Conservation (phyloP, 2,888 invertebrate genomes). For the Mesoligia furuncula region DNA sequence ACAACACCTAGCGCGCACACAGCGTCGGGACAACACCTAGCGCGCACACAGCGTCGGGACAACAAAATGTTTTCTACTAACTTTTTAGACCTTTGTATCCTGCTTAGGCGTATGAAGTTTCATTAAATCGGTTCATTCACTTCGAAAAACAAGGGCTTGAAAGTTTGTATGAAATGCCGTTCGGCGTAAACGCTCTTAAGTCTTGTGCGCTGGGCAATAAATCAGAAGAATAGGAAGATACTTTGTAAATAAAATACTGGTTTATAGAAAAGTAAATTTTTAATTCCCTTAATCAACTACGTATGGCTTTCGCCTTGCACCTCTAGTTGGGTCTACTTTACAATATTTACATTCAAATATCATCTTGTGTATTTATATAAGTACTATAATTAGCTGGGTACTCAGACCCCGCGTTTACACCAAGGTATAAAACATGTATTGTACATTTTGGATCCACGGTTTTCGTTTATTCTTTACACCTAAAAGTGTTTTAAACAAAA, state of each 20-base stretch:
- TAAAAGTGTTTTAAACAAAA: not conserved
- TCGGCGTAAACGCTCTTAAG: not conserved
- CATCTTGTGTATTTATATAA: not conserved
- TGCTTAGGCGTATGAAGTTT: too few relatives aligned
- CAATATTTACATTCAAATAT: slow-evolving; percentile 57
- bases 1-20: too few relatives aligned
- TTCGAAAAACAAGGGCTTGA: too few relatives aligned
- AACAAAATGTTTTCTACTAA: too few relatives aligned
- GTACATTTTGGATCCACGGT: not conserved
- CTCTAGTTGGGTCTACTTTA: slow-evolving; percentile 25
- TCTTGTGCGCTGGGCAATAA: not conserved
- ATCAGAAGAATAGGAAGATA: not conserved
- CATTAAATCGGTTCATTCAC: too few relatives aligned
- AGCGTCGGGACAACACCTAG: too few relatives aligned
- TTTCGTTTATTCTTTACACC: not conserved
- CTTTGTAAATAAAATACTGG: slow-evolving; percentile 46
- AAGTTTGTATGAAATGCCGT: too few relatives aligned
- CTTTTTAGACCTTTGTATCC: too few relatives aligned
- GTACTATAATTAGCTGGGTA: not conserved
- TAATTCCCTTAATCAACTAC: slow-evolving; percentile 55
- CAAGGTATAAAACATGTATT: not conserved
- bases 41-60: too few relatives aligned
- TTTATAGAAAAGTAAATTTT: slow-evolving; percentile 55
- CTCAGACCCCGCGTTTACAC: not conserved
- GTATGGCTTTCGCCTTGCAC: slow-evolving; percentile 26